Evolutionary conservation across 2,113 vertebrate species (phyloP), one percentile per base, ranked within the genome.

Genomic region (Casuarius casuarius): DNA sequence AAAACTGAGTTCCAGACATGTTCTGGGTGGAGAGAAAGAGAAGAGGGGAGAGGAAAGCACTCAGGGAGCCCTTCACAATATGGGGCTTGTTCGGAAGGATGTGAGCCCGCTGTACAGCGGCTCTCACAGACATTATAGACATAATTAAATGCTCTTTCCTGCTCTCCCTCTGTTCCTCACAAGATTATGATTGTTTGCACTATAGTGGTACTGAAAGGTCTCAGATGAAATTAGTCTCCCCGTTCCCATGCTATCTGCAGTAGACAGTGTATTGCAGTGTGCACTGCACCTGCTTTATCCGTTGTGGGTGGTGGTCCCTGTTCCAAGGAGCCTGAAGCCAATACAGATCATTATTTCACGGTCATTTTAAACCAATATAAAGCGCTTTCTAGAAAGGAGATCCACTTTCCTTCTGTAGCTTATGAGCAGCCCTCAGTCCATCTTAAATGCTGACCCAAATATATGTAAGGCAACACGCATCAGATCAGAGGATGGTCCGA

Each of bases 11-110:
- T 68, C 84, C 66, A 59, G 81, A 26, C 12, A 9, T 61, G 35
- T 79, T 81, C 31, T 14, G 67, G 90, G 75, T 46, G 46, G 58
- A 67, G 52, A 51, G 75, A 90, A 25, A 51, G 62, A 44, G 76
- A 76, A 90, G 54, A 94, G n/a, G 56, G 72, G 71, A 42, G 61
- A 61, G 71, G 87, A 38, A 90, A 72, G 80, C 44, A 26, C 49
- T 83, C 35, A 85, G 51, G 71, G 73, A 82, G 38, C 42, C 54
- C 48, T 83, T 56, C 62, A 95, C 90, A 96, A 85, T 90, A 73
- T 28, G 21, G 12, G 76, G 63, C 63, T 97, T 95, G 86, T 97
- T 79, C 90, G 49, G 92, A 68, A 95, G 84, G 54, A 68, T 49
- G 4, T 44, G 75, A 93, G 84, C 49, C 40, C 3, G 29, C 48